These are phyloP conservation scores for Charaxes varanes DNA, from an alignment of 1,140 invertebrate species.

Conservation along the genomic window DNA sequence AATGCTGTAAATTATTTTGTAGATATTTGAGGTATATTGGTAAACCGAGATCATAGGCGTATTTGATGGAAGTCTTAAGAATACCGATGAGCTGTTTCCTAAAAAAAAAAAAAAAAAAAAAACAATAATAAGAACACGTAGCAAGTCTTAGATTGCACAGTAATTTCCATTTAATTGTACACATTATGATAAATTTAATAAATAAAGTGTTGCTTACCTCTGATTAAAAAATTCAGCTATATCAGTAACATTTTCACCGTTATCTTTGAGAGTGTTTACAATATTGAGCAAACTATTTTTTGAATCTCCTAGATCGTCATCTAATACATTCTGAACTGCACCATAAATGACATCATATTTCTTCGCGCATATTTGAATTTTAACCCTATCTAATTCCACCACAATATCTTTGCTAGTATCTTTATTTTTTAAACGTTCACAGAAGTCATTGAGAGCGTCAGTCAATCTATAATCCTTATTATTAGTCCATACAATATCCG, in stretches of 20 bases:
- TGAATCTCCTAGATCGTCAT: conserved; percentile 28
- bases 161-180: too few species aligned
- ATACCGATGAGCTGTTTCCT: conserved; percentile 35
- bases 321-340: conserved; percentile 24
- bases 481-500: conserved; percentile 43
- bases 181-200: too few species aligned
- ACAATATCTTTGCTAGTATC: conserved; percentile 40
- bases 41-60: conserved; percentile 50
- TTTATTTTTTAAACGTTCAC: conserved; percentile 42
- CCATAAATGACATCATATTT: conserved; percentile 41
- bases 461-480: conserved; percentile 35
- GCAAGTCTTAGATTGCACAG: too few species aligned
- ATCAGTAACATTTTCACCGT: conserved; percentile 28
- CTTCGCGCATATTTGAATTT: conserved; percentile 42
- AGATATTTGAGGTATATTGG: conserved; percentile 59
- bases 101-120: conserved; percentile 25
- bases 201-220: conserved; percentile 31
- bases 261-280: conserved; percentile 26
- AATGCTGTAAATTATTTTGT: conserved; percentile 46
- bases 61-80: conserved; percentile 37
- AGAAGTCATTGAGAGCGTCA: conserved; percentile 32
- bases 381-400: conserved; percentile 34
- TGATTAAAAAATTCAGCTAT: conserved; percentile 37
- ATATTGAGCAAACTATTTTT: conserved; percentile 38
- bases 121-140: too few species aligned